A percentile compares a stretch with the other conserved stretches of the same genome.
These are phyloP conservation scores for Terebella lapidaria DNA, from an alignment of 2,888 invertebrate genomes.

Conservation along the genomic window DNA sequence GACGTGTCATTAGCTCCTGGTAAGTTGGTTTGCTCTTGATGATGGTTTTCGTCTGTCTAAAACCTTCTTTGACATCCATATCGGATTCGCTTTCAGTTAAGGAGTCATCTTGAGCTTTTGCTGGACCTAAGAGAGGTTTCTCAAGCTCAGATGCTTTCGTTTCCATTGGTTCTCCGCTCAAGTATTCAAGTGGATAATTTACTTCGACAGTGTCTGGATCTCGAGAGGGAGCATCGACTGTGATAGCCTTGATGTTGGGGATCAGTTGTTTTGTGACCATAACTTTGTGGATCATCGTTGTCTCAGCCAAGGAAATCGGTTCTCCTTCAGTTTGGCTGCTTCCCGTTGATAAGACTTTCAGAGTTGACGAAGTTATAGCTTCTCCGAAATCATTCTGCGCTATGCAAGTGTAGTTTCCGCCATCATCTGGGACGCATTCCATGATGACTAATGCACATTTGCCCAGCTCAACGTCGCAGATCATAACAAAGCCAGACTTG, in stretches of 20 bases:
- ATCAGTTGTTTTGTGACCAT: background rate
- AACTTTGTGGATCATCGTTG: background rate
- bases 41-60: too few species aligned
- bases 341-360: constrained; percentile 37
- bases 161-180: background rate
- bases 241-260: background rate
- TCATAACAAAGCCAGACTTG: constrained; percentile 36
- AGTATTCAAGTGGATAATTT: background rate
- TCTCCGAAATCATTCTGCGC: constrained; percentile 92
- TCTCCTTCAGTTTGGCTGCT: background rate
- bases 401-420: constrained; percentile 94
- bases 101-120: background rate
- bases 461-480: constrained; percentile 44
- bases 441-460: constrained; percentile 78
- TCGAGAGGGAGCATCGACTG: background rate
- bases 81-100: background rate
- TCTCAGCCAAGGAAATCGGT: background rate
- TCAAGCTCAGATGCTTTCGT: background rate
- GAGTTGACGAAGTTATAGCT: constrained; percentile 68
- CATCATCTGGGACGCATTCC: constrained; percentile 93
- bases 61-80: background rate
- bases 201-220: too few species aligned
- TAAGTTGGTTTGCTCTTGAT: too few species aligned
- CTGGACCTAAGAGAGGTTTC: background rate
- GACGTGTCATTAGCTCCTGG: background rate